Evolutionary conservation across 2,113 vertebrate species (phyloP).

Genomic region (Nannospalax galili): DNA sequence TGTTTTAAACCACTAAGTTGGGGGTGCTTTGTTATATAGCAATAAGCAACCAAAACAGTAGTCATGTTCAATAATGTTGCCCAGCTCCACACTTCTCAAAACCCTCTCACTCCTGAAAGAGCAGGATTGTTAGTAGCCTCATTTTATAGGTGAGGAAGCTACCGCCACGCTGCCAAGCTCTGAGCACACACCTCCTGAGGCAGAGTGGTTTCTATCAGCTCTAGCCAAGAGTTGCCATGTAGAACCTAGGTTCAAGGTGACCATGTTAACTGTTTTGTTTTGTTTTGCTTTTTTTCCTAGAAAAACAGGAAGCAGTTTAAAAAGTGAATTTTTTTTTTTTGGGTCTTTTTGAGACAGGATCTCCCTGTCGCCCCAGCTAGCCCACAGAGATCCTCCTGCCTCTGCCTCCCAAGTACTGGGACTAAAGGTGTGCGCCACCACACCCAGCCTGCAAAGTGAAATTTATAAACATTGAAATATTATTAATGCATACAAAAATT

Average conservation of each 20-base stretch:
- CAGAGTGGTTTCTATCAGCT: neutral
- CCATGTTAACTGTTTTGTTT: neutral
- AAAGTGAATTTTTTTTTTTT: too few relatives aligned
- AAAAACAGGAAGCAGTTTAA: neutral
- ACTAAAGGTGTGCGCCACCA: too few relatives aligned
- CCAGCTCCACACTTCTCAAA: neutral
- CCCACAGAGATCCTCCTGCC: too few relatives aligned
- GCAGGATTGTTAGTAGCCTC: neutral
- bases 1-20: neutral
- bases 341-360: too few relatives aligned
- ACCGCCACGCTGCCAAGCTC: neutral
- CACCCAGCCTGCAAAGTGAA: too few relatives aligned
- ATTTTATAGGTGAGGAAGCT: neutral
- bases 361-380: too few relatives aligned
- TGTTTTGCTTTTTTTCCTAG: neutral
- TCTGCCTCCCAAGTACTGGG: too few relatives aligned
- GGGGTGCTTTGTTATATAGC: neutral
- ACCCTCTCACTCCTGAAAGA: neutral
- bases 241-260: neutral
- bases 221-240: neutral
- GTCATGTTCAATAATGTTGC: neutral
- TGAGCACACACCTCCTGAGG: neutral
- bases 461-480: neutral
- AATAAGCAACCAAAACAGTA: neutral
- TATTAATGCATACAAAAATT: neutral